A percentile compares a stretch with the other conserved stretches of the same genome.
phyloP scores from a whole-genome alignment of 1,140 invertebrate genomes.

The Spodoptera litura region DNA sequence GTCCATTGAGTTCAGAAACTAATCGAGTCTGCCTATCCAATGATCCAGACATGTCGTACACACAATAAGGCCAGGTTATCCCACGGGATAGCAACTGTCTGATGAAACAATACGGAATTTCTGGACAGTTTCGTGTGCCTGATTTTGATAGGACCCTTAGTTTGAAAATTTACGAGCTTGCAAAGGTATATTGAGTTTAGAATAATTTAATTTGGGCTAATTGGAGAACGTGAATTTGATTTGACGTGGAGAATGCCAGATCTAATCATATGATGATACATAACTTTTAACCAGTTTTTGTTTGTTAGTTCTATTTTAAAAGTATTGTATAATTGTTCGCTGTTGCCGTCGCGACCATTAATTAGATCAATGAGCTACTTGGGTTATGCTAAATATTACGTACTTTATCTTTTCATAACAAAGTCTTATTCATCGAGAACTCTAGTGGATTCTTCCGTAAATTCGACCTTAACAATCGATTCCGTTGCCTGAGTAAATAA shows the following conservation, averaged over 20 bases:
- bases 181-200: not conserved
- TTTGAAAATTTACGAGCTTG: conserved; percentile 18
- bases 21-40: conserved; percentile 25
- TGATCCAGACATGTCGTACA: conserved; percentile 42
- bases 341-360: no score
- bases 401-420: no score
- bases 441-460: not conserved
- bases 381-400: no score
- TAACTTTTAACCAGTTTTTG: no score
- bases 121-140: conserved; percentile 27
- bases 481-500: not conserved
- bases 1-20: conserved; percentile 38
- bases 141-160: conserved; percentile 1
- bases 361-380: no score
- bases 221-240: no score
- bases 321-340: no score
- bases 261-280: no score
- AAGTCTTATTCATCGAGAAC: no score
- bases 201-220: no score
- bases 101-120: conserved; percentile 35
- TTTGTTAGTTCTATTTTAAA: no score
- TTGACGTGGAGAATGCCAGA: no score
- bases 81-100: conserved; percentile 34
- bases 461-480: conserved; percentile 12
- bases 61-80: conserved; percentile 43